A percentile compares a stretch with the other conserved stretches of the same genome.
phyloP scores from a whole-genome alignment of 2,797 vertebrate genomes.

The Danio choprae region DNA sequence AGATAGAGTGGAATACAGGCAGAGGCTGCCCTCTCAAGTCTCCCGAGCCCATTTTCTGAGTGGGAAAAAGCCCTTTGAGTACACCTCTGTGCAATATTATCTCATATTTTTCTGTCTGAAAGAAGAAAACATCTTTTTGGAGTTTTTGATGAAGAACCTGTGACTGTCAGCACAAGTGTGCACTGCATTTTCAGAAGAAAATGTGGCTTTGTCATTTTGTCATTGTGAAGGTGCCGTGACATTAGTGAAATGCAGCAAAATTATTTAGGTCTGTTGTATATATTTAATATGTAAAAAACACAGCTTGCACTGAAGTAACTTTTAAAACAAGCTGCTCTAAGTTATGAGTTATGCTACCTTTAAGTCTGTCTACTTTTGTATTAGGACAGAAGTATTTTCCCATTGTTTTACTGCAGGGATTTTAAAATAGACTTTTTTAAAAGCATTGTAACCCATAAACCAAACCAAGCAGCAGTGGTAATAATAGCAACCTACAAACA shows the following conservation, averaged over 20 bases:
- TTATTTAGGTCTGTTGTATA: not conserved
- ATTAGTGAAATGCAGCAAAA: not conserved
- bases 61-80: conserved; percentile 15
- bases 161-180: not conserved
- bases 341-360: too few relatives aligned
- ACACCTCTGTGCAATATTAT: not conserved
- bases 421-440: too few relatives aligned
- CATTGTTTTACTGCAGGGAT: too few relatives aligned
- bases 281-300: not conserved
- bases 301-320: not conserved
- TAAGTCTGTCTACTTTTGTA: too few relatives aligned
- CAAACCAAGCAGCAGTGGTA: too few relatives aligned
- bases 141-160: not conserved
- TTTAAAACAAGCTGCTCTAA: not conserved
- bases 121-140: not conserved
- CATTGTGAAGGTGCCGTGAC: not conserved
- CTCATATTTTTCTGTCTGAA: conserved; percentile 2
- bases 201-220: not conserved
- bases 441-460: too few relatives aligned
- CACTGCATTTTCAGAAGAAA: not conserved
- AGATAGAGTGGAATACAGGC: not conserved
- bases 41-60: conserved; percentile 18
- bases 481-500: too few relatives aligned
- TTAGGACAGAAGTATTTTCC: too few relatives aligned
- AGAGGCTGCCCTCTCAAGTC: conserved; percentile 1